Evolutionary conservation across 1,140 invertebrate genomes (phyloP).

Genomic region (Drosophila azteca): DNA sequence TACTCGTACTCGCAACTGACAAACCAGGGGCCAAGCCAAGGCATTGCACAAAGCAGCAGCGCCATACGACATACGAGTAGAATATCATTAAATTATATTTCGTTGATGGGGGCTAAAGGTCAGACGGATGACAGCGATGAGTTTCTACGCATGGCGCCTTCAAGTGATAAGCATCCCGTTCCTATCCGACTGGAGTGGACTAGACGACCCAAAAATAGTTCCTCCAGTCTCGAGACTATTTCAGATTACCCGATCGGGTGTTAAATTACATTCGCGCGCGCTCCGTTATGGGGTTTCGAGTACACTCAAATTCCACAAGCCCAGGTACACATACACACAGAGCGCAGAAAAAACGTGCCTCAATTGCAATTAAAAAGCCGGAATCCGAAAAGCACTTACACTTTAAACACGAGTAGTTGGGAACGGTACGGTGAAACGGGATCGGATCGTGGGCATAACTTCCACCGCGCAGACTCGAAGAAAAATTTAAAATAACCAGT

Average conservation of each 20-base stretch:
- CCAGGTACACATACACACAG: conserved; percentile 17
- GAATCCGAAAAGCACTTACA: conserved; percentile 72
- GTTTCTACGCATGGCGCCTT: conserved; percentile 32
- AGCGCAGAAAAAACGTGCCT: conserved; percentile 58
- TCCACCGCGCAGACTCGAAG: conserved; percentile 66
- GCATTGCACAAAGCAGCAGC: conserved; percentile 50
- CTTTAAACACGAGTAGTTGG: conserved; percentile 57
- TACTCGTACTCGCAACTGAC: conserved; percentile 20
- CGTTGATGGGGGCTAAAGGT: conserved; percentile 57
- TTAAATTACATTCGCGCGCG: too few species aligned
- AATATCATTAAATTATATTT: conserved; percentile 47
- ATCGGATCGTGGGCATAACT: conserved; percentile 47
- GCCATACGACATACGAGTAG: conserved; percentile 7
- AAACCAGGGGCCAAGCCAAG: conserved; percentile 39
- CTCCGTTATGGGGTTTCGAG: conserved; percentile 2
- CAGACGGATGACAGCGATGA: conserved; percentile 2
- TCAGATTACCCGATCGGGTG: not conserved
- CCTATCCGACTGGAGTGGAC: too few species aligned
- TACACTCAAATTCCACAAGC: conserved; percentile 18
- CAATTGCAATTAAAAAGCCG: conserved; percentile 78
- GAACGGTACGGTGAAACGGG: conserved; percentile 3
- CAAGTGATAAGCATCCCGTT: conserved; percentile 51
- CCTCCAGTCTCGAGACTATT: conserved; percentile 3
- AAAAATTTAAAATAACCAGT: conserved; percentile 59
- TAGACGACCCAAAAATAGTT: conserved; percentile 29